Conservation (phyloP, 2,113 vertebrate genomes). For the Mobula hypostoma region DNA sequence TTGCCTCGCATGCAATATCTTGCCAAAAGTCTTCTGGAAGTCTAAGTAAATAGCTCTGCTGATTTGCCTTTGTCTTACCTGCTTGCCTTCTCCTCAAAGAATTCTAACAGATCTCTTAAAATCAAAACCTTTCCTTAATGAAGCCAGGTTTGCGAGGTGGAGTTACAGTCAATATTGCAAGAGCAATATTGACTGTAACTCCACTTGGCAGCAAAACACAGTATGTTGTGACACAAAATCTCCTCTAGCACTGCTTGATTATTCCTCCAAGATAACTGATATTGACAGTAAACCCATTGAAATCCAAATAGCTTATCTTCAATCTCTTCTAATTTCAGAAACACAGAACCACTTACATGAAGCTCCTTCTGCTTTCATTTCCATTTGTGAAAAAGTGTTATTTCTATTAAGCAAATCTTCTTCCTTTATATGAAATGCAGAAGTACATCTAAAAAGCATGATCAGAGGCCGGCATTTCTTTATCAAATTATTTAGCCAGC, state of each 20-base stretch:
- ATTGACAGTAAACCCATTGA: not conserved
- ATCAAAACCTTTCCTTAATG: too few species aligned
- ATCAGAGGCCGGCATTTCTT: not conserved
- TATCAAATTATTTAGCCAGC: not conserved
- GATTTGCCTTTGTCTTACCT: too few species aligned
- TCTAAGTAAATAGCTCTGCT: too few species aligned
- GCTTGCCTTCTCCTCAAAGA: too few species aligned
- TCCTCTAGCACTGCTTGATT: not conserved
- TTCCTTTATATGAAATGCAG: not conserved
- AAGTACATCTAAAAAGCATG: not conserved
- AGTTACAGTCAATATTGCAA: not conserved
- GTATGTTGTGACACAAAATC: not conserved
- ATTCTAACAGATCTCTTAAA: too few species aligned
- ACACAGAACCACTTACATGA: not conserved
- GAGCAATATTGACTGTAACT: not conserved
- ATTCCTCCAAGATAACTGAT: not conserved
- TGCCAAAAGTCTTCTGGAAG: too few species aligned
- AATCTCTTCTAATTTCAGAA: not conserved
- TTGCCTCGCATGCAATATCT: too few species aligned
- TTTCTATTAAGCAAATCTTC: not conserved
- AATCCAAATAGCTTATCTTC: not conserved
- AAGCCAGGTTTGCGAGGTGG: not conserved
- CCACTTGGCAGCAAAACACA: not conserved
- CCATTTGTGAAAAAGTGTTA: not conserved
- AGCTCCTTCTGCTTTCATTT: not conserved